Percentiles rank a stretch among this genome's conserved stretches.
These are phyloP conservation scores for Stomatorhinus walkeri DNA, from an alignment of 2,797 vertebrate species.

Conservation along the genomic window DNA sequence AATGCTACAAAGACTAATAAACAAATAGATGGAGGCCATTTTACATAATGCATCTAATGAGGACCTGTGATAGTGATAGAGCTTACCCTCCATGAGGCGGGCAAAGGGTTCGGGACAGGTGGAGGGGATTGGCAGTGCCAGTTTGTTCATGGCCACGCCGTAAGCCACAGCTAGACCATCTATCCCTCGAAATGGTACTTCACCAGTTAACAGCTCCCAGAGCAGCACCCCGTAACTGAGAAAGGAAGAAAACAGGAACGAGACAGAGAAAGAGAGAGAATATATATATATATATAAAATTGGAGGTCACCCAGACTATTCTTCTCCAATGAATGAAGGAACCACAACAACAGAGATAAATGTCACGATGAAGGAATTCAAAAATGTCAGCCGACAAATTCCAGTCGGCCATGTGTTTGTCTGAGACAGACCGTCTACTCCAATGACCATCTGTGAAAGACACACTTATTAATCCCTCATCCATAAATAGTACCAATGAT, in stretches of 20 bases:
- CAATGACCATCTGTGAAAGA: constrained; percentile 4
- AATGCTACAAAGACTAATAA: neutral
- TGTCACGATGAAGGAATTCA: neutral
- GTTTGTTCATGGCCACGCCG: constrained; percentile 95
- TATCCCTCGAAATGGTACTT: constrained; percentile 91
- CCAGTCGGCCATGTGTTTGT: neutral
- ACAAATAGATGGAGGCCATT: neutral
- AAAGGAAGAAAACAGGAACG: constrained; percentile 52
- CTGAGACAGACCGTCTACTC: neutral
- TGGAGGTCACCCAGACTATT: neutral
- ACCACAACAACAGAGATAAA: neutral
- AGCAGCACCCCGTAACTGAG: constrained; percentile 84
- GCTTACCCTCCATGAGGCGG: constrained; percentile 91
- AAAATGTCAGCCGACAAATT: neutral
- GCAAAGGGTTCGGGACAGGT: constrained; percentile 91
- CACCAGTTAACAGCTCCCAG: constrained; percentile 92
- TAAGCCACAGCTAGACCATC: constrained; percentile 90
- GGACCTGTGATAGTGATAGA: neutral
- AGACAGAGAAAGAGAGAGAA: neutral
- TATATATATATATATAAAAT: neutral
- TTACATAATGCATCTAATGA: neutral
- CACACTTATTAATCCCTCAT: neutral
- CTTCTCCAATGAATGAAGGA: neutral
- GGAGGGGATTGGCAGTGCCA: constrained; percentile 88
- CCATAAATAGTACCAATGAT: neutral